A percentile compares a stretch with the other conserved stretches of the same genome.
Conservation (phyloP, 2,797 vertebrate species). For the Ctenochaetus hawaiiensis region DNA sequence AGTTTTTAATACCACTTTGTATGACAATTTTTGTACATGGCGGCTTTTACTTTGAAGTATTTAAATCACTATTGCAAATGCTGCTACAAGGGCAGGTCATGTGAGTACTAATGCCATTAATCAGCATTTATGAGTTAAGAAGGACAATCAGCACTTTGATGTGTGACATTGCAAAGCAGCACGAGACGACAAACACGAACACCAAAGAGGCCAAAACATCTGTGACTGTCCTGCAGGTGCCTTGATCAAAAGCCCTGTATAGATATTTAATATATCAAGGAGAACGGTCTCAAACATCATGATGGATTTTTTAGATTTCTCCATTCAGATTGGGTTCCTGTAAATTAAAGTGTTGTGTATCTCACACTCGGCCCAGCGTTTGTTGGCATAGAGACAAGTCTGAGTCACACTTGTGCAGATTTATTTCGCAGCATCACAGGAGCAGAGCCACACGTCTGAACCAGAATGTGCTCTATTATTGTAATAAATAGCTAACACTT, state of each 20-base stretch:
- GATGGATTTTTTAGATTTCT: conserved; percentile 42
- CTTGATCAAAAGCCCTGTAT: conserved; percentile 19
- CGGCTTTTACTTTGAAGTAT: conserved; percentile 54
- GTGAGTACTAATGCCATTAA: conserved; percentile 44
- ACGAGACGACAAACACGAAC: conserved; percentile 36
- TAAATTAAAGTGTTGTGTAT: conserved; percentile 24
- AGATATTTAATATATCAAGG: conserved; percentile 19
- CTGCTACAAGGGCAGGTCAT: conserved; percentile 29
- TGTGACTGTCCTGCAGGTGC: conserved; percentile 47
- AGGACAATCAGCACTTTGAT: conserved; percentile 58
- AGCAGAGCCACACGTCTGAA: neutral
- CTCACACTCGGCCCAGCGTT: conserved; percentile 12
- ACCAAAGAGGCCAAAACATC: conserved; percentile 27
- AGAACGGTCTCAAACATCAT: neutral
- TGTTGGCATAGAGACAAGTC: conserved; percentile 17
- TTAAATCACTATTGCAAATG: conserved; percentile 51
- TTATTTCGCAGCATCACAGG: neutral
- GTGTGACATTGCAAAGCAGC: conserved; percentile 57
- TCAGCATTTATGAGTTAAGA: conserved; percentile 32
- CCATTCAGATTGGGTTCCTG: conserved; percentile 31
- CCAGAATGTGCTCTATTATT: conserved; percentile 4
- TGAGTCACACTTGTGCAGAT: conserved; percentile 10
- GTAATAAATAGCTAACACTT: neutral
- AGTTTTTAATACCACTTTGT: neutral
- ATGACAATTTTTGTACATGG: neutral